A percentile compares a stretch with the other conserved stretches of the same genome.
phyloP scores from a whole-genome alignment of 1,140 invertebrate species.

The Nasonia giraulti region DNA sequence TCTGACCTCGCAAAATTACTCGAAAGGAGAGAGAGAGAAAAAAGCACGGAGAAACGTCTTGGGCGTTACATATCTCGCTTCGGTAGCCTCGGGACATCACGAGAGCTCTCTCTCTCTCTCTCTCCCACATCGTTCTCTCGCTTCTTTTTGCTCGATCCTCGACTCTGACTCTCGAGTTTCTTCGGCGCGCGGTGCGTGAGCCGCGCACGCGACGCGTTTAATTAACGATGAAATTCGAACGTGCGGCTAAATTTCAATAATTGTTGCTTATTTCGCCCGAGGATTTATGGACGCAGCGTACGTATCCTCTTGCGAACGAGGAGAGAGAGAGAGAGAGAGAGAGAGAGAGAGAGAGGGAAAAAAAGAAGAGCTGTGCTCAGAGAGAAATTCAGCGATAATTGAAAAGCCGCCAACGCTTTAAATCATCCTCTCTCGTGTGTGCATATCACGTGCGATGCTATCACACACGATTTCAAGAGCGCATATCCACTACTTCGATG shows the following conservation, averaged over 20 bases:
- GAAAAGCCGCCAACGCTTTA: conserved; percentile 17
- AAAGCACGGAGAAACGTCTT: conserved; percentile 29
- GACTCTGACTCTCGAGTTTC: background rate
- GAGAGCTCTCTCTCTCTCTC: conserved; percentile 56
- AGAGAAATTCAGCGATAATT: conserved; percentile 10
- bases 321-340: too few species aligned
- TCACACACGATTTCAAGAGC: background rate
- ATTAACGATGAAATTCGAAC: conserved; percentile 48
- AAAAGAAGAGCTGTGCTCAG: background rate
- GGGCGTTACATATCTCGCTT: conserved; percentile 63
- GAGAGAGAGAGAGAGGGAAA: too few species aligned
- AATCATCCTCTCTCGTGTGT: background rate
- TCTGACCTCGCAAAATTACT: background rate
- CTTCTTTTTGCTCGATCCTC: background rate
- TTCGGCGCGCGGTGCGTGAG: conserved; percentile 20
- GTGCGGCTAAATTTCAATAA: conserved; percentile 42
- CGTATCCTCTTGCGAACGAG: background rate
- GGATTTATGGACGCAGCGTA: conserved; percentile 15
- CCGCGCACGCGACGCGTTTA: conserved; percentile 38
- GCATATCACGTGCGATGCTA: conserved; percentile 18
- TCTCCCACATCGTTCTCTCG: background rate
- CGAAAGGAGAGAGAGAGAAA: background rate
- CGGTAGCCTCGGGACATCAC: conserved; percentile 72
- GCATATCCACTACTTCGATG: too few species aligned
- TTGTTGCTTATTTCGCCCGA: conserved; percentile 27